These are phyloP conservation scores for Gephyroberyx darwinii DNA, from an alignment of 2,797 vertebrate genomes.

Conservation along the genomic window DNA sequence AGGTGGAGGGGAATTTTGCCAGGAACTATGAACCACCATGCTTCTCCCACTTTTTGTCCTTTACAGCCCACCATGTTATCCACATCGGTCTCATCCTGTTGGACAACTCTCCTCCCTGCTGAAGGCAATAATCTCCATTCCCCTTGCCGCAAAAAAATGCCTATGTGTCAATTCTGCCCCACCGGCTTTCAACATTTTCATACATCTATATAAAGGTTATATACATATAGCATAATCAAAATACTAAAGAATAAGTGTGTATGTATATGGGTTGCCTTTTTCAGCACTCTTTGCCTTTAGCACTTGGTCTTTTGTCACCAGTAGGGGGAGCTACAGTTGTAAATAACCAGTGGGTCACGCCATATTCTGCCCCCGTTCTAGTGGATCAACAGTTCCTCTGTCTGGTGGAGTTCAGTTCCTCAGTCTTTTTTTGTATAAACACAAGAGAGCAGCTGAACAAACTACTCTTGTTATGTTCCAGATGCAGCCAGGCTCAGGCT, in stretches of 20 bases:
- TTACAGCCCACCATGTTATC: background rate
- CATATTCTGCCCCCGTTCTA: slow-evolving; percentile 7
- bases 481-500: too few relatives aligned
- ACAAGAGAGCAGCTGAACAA: slow-evolving; percentile 38
- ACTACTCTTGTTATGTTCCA: too few relatives aligned
- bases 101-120: too few relatives aligned
- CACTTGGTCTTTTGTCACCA: slow-evolving; percentile 18
- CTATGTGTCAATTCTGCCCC: background rate
- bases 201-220: background rate
- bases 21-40: too few relatives aligned
- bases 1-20: background rate
- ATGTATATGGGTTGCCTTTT: background rate
- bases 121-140: background rate
- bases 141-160: background rate
- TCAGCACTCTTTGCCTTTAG: slow-evolving; percentile 14
- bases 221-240: slow-evolving; percentile 24
- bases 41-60: background rate
- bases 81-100: background rate
- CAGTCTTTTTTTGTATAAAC: slow-evolving; percentile 30
- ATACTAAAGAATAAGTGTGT: background rate
- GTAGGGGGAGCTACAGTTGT: slow-evolving; percentile 23
- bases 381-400: slow-evolving; percentile 13
- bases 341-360: slow-evolving; percentile 6
- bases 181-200: background rate
- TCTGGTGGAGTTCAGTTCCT: slow-evolving; percentile 11